These are phyloP conservation scores for Passer montanus DNA, from an alignment of 2,113 vertebrate genomes.

Conservation along the genomic window DNA sequence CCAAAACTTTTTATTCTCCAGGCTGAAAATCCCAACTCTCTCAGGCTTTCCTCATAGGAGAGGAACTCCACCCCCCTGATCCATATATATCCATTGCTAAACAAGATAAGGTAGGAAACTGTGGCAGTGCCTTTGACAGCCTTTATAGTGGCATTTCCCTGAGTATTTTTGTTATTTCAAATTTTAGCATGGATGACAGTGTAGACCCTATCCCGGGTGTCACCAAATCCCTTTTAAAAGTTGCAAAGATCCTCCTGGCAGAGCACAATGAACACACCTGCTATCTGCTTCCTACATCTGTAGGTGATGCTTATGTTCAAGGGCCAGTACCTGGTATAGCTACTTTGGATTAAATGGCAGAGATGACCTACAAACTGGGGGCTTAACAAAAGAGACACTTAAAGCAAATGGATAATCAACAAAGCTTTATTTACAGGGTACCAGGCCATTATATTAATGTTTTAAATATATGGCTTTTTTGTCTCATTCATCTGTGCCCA, in stretches of 20 bases:
- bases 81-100: neutral
- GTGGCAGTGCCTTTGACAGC: neutral
- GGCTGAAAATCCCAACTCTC: neutral
- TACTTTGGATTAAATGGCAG: conserved; percentile 17
- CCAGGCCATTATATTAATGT: conserved; percentile 32
- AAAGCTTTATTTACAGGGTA: conserved; percentile 59
- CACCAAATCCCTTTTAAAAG: conserved; percentile 13
- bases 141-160: neutral
- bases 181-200: neutral
- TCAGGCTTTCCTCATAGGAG: neutral
- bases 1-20: neutral
- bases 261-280: neutral
- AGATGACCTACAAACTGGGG: conserved; percentile 40
- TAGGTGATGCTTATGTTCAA: conserved; percentile 20
- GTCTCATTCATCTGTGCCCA: conserved; percentile 1
- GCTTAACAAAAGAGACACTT: conserved; percentile 38
- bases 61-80: neutral
- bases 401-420: conserved; percentile 41
- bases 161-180: neutral
- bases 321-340: neutral
- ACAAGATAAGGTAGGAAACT: neutral
- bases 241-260: neutral
- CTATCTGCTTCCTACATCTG: neutral
- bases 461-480: conserved; percentile 42
- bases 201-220: neutral